Base-by-base conservation (phyloP, 2,797 vertebrate species). In the Allenopithecus nigroviridis region DNA sequence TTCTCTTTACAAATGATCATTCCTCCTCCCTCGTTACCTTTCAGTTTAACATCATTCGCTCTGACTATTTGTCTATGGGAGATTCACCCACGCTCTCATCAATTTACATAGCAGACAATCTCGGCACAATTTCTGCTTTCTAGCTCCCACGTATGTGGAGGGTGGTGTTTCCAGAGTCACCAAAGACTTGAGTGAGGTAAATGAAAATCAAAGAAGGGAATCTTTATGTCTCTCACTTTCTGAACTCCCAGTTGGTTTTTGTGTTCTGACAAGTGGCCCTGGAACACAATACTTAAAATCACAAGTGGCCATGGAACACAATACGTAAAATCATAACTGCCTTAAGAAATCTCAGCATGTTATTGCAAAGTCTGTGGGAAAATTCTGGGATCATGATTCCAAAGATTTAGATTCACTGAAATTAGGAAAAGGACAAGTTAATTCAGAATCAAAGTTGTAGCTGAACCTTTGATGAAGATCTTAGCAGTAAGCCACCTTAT, bases 1-100 rank as follows among this genome's bases (percentile, higher is more conserved):
- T 98, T 93, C 96, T 96, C 87, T 97, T 97, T 97, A 96, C 87
- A 97, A 97, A 96, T 61, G 76, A 91, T 97, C 95, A 24, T 70
- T 96, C 89, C 87, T 95, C 86, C 36, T 85, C 57, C 70, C 93
- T 88, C 3, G 22, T 98, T 97, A 93, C 89, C 76, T 89, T 94
- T 95, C 89, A 96, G 91, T 88, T 96, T 97, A 97, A 90, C 92
- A 78, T 96, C 74, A 79, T 95, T 97, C 1, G 2, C 55, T 92
- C 85, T 94, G 95, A 80, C 91, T 93, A 59, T 96, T 97, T 97
- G 95, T 97, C 91, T 97, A 46, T 13, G 64, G 41, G 89, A 94
- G 64, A 84, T 41, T 91, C 91, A 76, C 89, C 91, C 84, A 46
- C 5, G 0, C 9, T 39, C 53, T 79, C 55, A 89, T 96, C 61